Evolutionary conservation across 92 coral and sea anemone genomes (phyloP), one percentile per base, ranked within the genome.

Genomic region (Desmophyllum pertusum): DNA sequence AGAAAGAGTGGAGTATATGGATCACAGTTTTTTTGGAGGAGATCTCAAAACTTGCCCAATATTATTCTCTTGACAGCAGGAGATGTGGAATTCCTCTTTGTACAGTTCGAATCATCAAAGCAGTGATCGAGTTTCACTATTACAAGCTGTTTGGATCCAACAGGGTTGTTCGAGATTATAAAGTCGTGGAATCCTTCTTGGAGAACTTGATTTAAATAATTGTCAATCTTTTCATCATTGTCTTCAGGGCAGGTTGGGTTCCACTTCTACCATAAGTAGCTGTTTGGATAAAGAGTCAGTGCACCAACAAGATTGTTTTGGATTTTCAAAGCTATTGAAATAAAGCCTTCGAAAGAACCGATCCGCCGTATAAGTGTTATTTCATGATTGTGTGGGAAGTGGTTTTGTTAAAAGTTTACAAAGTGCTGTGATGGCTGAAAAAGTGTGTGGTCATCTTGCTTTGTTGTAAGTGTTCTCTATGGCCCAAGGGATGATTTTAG

Each of bases 401-500:
- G 65, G 59, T 19, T 75, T 43, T 43, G 38, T 72, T 21, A 4
- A 43, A 40, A 0, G 6, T 37, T 25, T 25, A 43, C 31, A 40
- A 40, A 43, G 76, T 41, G 55, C 25, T 50, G 30, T 77, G n/a
- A n/a, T n/a, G 42, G 43, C 43, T 38, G 41, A n/a, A 52, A 67
- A 77, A 27, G 50, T 80, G 51, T 80, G 51, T 80, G 84, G 84
- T 80, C 76, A 67, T 46, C 64, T 11, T 68, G 76, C 83, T 33
- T 30, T 31, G 67, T 80, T 68, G 64, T 51, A 48, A 80, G 52
- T 80, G 57, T 78, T 77, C 52, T 37, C 35, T 77, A 43, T 50
- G 50, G 64, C 50, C 51, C 75, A 36, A 3, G 84, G 42, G 84
- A 80, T 80, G 84, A 30, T 37, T 36, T 48, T 80, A 80, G 66